Base-by-base conservation (phyloP, 2,888 invertebrate species). In the Andrena praecox region DNA sequence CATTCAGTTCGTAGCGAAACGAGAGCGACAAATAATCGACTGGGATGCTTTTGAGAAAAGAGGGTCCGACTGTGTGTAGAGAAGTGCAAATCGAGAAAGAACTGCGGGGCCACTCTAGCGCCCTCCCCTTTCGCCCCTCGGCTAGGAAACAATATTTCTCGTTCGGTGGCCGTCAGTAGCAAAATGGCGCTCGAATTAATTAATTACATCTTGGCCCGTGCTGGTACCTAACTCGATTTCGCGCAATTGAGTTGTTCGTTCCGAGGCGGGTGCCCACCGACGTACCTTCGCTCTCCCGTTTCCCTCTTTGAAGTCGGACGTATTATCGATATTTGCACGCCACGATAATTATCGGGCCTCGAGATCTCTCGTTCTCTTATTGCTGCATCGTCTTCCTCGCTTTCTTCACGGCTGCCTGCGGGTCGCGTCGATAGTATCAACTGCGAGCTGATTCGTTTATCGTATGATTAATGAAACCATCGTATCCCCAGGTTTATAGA, bases 181-280 rank as follows among this genome's bases (percentile, higher is more conserved):
- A 92, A 91, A 90, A 91, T 89, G 92, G 88, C 89, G 91, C 81
- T 88, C 87, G 91, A 92, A 91, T 91, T 92, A 93, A 93, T 93
- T 93, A 93, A 93, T 93, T 92, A 91, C 92, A 91, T 92, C 90
- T 88, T 86, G 86, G 85, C 81, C 88, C 78, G 83, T 72, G 87
- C 87, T 81, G 82, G 84, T 89, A 87, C 86, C 89, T 91, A 93
- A 93, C 93, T 93, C 91, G 92, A 93, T 93, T 92, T 91, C 90
- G 89, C 90, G 87, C 92, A 91, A 93, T 91, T 90, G 91, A 92
- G 90, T 91, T 91, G 91, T 92, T 91, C 90, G 86, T 88, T 85
- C 81, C 83, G 80, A 76, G 80, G 69, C 81, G 79, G 54, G 73
- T 42, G 66, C 82, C 84, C 85, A 69, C 52, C 77, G 75, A 60